phyloP scores from a whole-genome alignment of 2,113 vertebrate species.

The Raja brachyura region DNA sequence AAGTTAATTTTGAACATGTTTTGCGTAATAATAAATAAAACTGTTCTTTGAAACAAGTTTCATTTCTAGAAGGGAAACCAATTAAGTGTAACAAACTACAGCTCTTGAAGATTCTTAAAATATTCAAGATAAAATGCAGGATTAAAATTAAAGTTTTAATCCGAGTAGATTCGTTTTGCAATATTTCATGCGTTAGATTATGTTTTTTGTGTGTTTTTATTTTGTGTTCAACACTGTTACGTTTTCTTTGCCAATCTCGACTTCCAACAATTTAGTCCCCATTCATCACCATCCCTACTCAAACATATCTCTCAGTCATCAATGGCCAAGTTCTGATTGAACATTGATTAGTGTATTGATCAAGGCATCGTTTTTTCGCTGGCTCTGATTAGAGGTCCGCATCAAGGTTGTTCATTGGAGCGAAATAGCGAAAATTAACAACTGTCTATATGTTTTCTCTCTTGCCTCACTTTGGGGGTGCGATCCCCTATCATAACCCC shows the following conservation, averaged over 20 bases:
- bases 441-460: not conserved
- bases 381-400: not conserved
- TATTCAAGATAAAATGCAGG: too few species aligned
- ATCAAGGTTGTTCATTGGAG: not conserved
- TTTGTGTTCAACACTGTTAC: not conserved
- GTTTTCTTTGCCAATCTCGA: not conserved
- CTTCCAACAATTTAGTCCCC: not conserved
- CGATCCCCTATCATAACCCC: not conserved
- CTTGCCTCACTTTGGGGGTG: not conserved
- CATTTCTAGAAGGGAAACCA: not conserved
- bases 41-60: not conserved
- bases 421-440: not conserved
- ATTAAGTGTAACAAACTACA: too few species aligned
- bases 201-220: not conserved
- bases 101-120: too few species aligned
- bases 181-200: not conserved
- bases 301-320: too few species aligned
- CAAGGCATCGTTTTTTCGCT: not conserved
- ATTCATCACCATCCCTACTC: not conserved
- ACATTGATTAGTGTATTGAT: not conserved
- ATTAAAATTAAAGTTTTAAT: too few species aligned
- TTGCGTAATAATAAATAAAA: not conserved
- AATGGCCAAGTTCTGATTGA: not conserved
- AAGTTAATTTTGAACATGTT: not conserved
- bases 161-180: not conserved